phyloP scores from a whole-genome alignment of 2,113 vertebrate species.

The Motacilla alba region DNA sequence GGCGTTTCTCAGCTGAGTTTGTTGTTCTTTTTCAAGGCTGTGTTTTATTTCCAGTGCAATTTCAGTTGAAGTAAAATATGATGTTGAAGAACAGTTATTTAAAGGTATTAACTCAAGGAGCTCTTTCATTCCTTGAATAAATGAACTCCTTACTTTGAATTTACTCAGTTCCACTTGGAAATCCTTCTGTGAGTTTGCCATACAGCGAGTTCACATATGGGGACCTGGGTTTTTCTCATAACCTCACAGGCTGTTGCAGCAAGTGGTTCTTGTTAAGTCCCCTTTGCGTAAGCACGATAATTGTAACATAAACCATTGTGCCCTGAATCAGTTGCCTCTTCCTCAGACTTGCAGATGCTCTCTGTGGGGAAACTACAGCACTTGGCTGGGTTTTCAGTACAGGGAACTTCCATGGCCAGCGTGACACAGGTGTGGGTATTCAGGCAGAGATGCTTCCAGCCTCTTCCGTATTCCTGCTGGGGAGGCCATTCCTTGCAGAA shows the following conservation, averaged over 20 bases:
- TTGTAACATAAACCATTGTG: not conserved
- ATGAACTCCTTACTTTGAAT: not conserved
- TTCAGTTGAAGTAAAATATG: not conserved
- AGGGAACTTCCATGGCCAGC: fast-evolving
- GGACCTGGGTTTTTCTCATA: not conserved
- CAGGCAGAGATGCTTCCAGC: not conserved
- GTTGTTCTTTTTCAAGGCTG: not conserved
- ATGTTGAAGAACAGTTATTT: not conserved
- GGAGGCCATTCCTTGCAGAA: not conserved
- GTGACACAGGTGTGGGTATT: not conserved
- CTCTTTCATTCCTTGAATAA: not conserved
- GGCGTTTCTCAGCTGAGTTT: not conserved
- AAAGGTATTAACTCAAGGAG: not conserved
- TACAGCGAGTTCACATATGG: not conserved
- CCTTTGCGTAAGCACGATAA: not conserved
- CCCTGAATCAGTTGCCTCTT: not conserved
- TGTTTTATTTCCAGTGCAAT: not conserved
- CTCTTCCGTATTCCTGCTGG: not conserved
- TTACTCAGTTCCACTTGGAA: not conserved
- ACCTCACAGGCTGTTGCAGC: not conserved
- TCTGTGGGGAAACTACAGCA: not conserved
- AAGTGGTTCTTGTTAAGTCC: not conserved
- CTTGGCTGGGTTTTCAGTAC: not conserved
- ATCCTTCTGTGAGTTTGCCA: not conserved
- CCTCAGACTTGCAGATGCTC: not conserved